Conservation (phyloP, 2,888 invertebrate species). For the Epirrhoe tristata region DNA sequence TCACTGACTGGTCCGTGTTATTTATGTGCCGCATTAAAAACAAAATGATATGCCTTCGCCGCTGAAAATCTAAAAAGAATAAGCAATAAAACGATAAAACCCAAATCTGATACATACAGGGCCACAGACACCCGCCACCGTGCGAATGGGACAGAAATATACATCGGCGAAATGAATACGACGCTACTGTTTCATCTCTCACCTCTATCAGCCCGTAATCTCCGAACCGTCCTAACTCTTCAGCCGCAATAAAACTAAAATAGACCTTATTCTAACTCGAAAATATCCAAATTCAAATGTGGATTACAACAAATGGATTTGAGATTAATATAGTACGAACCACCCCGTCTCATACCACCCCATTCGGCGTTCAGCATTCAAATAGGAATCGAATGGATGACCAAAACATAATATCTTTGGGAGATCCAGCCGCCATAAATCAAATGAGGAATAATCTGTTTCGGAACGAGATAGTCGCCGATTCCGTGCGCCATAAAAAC, state of each 20-base stretch:
- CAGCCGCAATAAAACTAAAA: conserved; percentile 65
- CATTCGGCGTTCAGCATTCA: conserved; percentile 84
- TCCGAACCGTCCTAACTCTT: conserved; percentile 82
- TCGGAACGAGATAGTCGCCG: conserved; percentile 84
- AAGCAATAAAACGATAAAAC: conserved; percentile 86
- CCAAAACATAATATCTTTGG: conserved; percentile 86
- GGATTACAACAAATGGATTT: conserved; percentile 84
- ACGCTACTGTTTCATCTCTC: conserved; percentile 86
- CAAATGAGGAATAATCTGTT: conserved; percentile 87
- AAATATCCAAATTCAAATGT: conserved; percentile 72
- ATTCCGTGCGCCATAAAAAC: conserved; percentile 82
- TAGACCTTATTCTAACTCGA: conserved; percentile 65
- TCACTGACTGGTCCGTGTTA: conserved; percentile 77
- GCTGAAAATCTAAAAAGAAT: conserved; percentile 86
- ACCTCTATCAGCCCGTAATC: conserved; percentile 83
- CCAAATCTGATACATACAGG: conserved; percentile 85
- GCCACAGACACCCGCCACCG: conserved; percentile 79
- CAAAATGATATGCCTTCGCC: conserved; percentile 85
- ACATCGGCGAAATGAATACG: conserved; percentile 81
- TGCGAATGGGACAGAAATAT: conserved; percentile 75
- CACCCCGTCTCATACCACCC: conserved; percentile 83
- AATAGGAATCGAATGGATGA: conserved; percentile 86
- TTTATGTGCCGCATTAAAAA: conserved; percentile 83
- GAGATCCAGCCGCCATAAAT: conserved; percentile 85
- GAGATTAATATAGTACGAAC: conserved; percentile 85